Base-by-base conservation (phyloP, 53 echinoderm and acorn worm species). In the Stichopus horrens region DNA sequence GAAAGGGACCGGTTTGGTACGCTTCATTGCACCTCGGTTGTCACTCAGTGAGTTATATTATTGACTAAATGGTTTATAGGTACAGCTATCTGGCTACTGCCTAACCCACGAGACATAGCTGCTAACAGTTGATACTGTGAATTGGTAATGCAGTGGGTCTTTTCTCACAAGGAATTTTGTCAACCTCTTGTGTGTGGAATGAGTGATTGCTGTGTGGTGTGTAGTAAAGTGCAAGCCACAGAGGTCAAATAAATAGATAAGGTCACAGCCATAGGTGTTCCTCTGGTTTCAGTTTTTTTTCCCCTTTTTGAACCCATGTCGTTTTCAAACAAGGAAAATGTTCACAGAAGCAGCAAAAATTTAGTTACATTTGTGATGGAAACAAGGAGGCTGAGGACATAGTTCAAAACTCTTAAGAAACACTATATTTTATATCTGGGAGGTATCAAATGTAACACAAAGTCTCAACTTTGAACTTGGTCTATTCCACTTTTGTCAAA, bases 221-320 rank as follows among this genome's bases (percentile, higher is more conserved):
- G 18, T 18, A 37, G 37, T 37, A 71, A 71, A 71, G 71, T 71
- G 19, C 71, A 71, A 71, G n/a, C 37, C 71, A 71, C 71, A 71
- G 20, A 71, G 71, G 71, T 71, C 71, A 71, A 16, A 18, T 71
- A 71, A 71, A 71, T 71, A 71, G 7, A 71, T 13, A 71, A 71
- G 71, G 71, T 71, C 71, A 19, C 71, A 71, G 71, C 71, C 71
- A 71, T 71, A 71, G 71, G 71, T 71, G 71, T 71, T 71, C 71
- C 71, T 20, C 71, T 71, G 71, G 14, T 71, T 71, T 18, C 37
- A 37, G 37, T 37, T 37, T 37, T 37, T 37, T 37, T 37, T 37
- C 2, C 2, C 2, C 37, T 37, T 37, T 2, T 37, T 37, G 37
- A 37, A 71, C 71, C 71, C 71, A 71, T 71, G 71, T 71, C n/a